Evolutionary conservation across 2,888 invertebrate genomes (phyloP), one percentile per base, ranked within the genome.

Genomic region (Macrophya alboannulata): DNA sequence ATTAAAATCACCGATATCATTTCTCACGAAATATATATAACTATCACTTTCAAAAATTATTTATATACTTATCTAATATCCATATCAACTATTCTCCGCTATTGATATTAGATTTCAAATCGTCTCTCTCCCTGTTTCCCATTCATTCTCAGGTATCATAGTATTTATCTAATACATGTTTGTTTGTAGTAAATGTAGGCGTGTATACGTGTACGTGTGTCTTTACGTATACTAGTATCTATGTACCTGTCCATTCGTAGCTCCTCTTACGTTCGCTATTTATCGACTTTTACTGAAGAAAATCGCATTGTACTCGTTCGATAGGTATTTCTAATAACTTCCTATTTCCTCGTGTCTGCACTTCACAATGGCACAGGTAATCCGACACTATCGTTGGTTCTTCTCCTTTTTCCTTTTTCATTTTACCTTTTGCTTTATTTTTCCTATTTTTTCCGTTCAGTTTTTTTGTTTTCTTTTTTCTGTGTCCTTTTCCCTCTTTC

Each of bases 281-380:
- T 68, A 65, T 83, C 71, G 68, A 83, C 83, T 83, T 62, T 6
- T 45, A 45, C 4, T 31, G 15, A 68, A 83, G 48, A 68, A 88
- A 85, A 87, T 86, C 86, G 86, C 86, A 88, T 89, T 88, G 88
- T 87, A 87, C 87, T 88, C 90, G 88, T 89, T 88, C 81, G 88
- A 88, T 88, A 88, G 88, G 89, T 89, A 88, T 90, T 92, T 92
- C 91, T 92, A 92, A 91, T 92, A 92, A 92, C 91, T 91, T 92
- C 90, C 90, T 88, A 87, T 87, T 89, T 87, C 74, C 74, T 87
- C 87, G 86, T 87, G 91, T 91, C 91, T 90, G 89, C 90, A 89
- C 90, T 89, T 89, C 88, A 90, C 90, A 91, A 92, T 90, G 88
- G 90, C 87, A 87, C 85, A 88, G 86, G 90, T 91, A 91, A 91